phyloP scores from a whole-genome alignment of 2,113 vertebrate genomes.

The Beaufortia kweichowensis region DNA sequence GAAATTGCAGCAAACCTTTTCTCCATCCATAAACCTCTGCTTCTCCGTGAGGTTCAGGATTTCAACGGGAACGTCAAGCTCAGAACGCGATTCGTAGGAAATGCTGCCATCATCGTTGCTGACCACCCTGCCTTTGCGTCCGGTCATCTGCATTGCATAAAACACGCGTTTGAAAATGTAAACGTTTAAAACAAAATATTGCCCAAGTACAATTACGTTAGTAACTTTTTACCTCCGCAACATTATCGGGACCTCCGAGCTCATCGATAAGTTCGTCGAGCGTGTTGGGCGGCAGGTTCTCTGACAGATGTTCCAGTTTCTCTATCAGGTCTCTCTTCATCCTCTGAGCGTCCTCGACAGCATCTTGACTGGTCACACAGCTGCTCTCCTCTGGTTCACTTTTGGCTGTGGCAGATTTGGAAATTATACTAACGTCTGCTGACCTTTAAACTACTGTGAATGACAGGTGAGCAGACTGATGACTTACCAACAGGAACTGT shows the following conservation, averaged over 20 bases:
- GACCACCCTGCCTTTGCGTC: conserved; percentile 94
- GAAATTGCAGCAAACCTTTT: conserved; percentile 79
- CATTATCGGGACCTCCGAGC: conserved; percentile 94
- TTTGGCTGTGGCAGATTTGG: conserved; percentile 69
- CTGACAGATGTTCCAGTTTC: conserved; percentile 87
- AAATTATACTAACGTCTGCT: background rate
- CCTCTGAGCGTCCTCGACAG: conserved; percentile 92
- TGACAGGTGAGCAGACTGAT: too few relatives aligned
- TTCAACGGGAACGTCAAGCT: conserved; percentile 95
- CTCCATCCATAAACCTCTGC: conserved; percentile 97
- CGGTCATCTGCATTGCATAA: conserved; percentile 85
- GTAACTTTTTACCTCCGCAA: conserved; percentile 83
- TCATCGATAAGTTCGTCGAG: conserved; percentile 97
- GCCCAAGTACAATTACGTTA: too few relatives aligned
- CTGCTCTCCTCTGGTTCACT: conserved; percentile 79
- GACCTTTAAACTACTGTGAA: background rate
- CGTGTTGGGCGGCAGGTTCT: conserved; percentile 92
- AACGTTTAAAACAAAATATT: too few relatives aligned
- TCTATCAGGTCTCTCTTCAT: conserved; percentile 94
- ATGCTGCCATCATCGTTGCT: conserved; percentile 98
- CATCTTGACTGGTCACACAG: conserved; percentile 92
- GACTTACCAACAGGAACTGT: conserved; percentile 65
- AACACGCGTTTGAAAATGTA: too few relatives aligned
- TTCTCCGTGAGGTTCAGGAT: conserved; percentile 98
- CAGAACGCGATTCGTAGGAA: conserved; percentile 93